Evolutionary conservation across 2,113 vertebrate species (phyloP).

Genomic region (Gymnocephalus cernua): DNA sequence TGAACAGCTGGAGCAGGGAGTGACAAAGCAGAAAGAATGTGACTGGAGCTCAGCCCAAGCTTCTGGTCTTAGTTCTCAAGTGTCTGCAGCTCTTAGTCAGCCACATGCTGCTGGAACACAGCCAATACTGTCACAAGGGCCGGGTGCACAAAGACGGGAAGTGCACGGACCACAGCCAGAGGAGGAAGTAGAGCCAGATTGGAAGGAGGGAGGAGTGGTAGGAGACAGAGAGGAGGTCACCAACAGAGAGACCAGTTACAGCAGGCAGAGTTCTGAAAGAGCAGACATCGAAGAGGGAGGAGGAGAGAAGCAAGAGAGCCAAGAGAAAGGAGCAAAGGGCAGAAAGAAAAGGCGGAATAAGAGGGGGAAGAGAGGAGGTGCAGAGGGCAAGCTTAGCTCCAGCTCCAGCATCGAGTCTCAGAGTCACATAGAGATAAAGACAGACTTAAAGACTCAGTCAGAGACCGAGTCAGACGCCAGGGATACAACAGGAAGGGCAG

Average conservation of each 20-base stretch:
- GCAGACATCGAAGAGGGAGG: constrained; percentile 26
- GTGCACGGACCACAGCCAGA: constrained; percentile 49
- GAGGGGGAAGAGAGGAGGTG: constrained; percentile 36
- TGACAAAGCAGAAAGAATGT: constrained; percentile 19
- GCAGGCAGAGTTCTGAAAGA: constrained; percentile 34
- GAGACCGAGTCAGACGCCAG: constrained; percentile 15
- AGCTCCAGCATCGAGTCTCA: constrained; percentile 55
- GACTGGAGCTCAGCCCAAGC: constrained; percentile 23
- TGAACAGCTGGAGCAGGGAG: constrained; percentile 33
- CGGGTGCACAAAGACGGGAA: constrained; percentile 65
- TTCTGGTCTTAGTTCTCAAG: constrained; percentile 31
- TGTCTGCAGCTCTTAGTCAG: constrained; percentile 49
- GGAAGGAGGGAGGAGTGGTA: constrained; percentile 54
- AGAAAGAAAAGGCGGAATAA: constrained; percentile 61
- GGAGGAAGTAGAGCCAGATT: constrained; percentile 41
- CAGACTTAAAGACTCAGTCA: neutral
- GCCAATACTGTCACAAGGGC: constrained; percentile 62
- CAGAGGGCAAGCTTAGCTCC: constrained; percentile 55
- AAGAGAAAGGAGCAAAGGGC: constrained; percentile 37
- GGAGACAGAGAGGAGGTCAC: constrained; percentile 34
- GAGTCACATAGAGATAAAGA: constrained; percentile 30
- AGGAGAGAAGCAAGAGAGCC: constrained; percentile 21
- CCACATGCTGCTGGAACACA: constrained; percentile 59
- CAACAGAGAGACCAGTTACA: constrained; percentile 34
- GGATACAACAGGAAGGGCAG: constrained; percentile 29